Base-by-base conservation (phyloP, 2,797 vertebrate species). In the Trachops cirrhosus region DNA sequence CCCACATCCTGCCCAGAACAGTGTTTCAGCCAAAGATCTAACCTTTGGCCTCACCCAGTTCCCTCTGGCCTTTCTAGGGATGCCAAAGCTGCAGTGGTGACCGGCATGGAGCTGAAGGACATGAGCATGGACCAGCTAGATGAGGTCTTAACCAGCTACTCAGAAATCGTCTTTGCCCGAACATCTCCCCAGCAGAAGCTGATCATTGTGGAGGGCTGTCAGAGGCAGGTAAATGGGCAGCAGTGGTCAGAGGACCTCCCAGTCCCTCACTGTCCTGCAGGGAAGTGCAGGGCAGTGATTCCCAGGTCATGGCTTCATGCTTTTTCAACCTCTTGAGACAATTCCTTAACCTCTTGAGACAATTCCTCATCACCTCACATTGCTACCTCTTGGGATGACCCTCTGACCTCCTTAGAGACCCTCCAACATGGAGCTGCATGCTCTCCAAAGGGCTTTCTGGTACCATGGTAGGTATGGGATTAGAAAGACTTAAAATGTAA, bases 101-200 rank as follows among this genome's bases (percentile, higher is more conserved):
- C 98, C 0, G 99, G 99, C 77, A 98, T 97, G 97, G 98, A 99
- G 82, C 97, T 99, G 97, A 99, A 99, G 97, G 98, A 99, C 22
- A 99, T 99, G 98, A 97, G 87, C 59, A n/a, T 73, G 0, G 97
- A 98, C 93, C 97, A 98, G 74, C 96, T 99, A 93, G 98, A 99
- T 1, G 98, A 98, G 1, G 96, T 99, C 96, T 32, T 99, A 78
- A 9, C 93, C 5, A 92, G 97, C 89, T 98, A 99, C 85, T 78
- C 98, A 0, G 99, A 99, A 96, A 99, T 99, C 0, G 98, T 99
- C 68, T 99, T 99, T 48, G 99, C 99, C 10, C 98, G 99, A n/a
- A 99, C 99, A 0, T 99, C 99, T 0, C 99, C 99, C 5, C 99
- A 99, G 46, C 99, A 99, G 95, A 99, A 99, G 85, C 96, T 99